Evolutionary conservation across 2,113 vertebrate genomes (phyloP).

Genomic region (Tetraodon nigroviridis): DNA sequence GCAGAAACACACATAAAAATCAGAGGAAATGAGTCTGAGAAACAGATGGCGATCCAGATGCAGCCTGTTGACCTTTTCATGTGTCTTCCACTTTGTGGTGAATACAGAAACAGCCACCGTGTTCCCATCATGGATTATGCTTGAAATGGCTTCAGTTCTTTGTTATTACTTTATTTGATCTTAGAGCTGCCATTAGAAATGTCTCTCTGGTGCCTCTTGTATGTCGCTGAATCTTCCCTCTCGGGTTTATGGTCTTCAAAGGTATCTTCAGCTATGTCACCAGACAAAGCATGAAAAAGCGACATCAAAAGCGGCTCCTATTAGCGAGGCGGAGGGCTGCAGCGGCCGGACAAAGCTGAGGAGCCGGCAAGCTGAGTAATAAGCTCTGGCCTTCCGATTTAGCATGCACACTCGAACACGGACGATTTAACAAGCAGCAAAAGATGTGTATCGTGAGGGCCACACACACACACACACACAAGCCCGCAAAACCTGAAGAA

Average conservation of each 20-base stretch:
- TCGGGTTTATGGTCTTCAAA: conserved; percentile 57
- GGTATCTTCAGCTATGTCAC: conserved; percentile 41
- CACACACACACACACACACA: conserved; percentile 1
- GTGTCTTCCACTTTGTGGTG: conserved; percentile 16
- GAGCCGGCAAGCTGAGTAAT: conserved; percentile 52
- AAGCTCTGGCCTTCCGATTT: conserved; percentile 44
- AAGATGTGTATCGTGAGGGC: conserved; percentile 23
- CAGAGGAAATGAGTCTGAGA: conserved; percentile 23
- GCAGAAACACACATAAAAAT: conserved; percentile 26
- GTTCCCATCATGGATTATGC: conserved; percentile 25
- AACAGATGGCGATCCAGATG: conserved; percentile 50
- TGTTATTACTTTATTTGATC: conserved; percentile 51
- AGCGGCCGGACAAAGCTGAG: conserved; percentile 41
- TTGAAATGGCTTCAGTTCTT: conserved; percentile 29
- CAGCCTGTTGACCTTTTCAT: conserved; percentile 33
- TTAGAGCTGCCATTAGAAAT: conserved; percentile 39
- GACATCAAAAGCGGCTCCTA: conserved; percentile 55
- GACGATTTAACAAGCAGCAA: conserved; percentile 29
- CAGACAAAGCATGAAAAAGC: conserved; percentile 60
- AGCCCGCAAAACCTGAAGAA: conserved; percentile 10
- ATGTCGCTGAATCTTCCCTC: conserved; percentile 38
- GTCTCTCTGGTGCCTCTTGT: conserved; percentile 34
- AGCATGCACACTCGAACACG: conserved; percentile 20
- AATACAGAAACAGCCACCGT: conserved; percentile 32
- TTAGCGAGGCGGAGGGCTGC: conserved; percentile 21